A percentile compares a stretch with the other conserved stretches of the same genome.
phyloP scores from a whole-genome alignment of 2,113 vertebrate species.

The Mus pahari region DNA sequence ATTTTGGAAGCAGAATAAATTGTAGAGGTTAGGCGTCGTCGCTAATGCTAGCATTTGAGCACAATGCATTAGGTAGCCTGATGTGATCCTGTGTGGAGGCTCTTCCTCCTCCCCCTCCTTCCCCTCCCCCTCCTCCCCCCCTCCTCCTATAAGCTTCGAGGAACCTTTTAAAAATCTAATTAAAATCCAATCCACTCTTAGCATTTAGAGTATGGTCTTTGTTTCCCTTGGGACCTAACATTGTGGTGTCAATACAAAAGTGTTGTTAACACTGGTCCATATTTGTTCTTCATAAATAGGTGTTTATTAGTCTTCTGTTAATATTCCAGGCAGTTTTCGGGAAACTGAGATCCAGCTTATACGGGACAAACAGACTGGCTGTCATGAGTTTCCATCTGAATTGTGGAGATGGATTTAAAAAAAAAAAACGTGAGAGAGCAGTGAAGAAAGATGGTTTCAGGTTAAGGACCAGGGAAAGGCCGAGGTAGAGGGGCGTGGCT shows the following conservation, averaged over 20 bases:
- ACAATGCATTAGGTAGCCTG: not conserved
- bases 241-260: not conserved
- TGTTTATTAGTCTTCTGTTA: slow-evolving; percentile 13
- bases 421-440: not conserved
- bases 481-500: no score
- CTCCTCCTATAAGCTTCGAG: not conserved
- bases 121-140: no score
- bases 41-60: slow-evolving; percentile 1
- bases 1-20: not conserved
- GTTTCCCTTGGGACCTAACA: not conserved
- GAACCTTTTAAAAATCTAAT: not conserved
- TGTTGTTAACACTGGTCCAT: not conserved
- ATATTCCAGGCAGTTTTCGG: not conserved
- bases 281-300: slow-evolving; percentile 14
- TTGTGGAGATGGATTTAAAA: not conserved
- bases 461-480: not conserved
- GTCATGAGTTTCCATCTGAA: not conserved
- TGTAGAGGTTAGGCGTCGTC: not conserved
- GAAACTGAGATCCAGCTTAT: not conserved
- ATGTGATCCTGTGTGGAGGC: not conserved
- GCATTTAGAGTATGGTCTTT: slow-evolving; percentile 9
- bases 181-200: not conserved
- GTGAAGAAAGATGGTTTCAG: not conserved
- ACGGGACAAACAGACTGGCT: not conserved
- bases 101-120: not conserved